These are phyloP conservation scores for Sebastiscus tertius DNA, from an alignment of 2,797 vertebrate species.

Conservation along the genomic window DNA sequence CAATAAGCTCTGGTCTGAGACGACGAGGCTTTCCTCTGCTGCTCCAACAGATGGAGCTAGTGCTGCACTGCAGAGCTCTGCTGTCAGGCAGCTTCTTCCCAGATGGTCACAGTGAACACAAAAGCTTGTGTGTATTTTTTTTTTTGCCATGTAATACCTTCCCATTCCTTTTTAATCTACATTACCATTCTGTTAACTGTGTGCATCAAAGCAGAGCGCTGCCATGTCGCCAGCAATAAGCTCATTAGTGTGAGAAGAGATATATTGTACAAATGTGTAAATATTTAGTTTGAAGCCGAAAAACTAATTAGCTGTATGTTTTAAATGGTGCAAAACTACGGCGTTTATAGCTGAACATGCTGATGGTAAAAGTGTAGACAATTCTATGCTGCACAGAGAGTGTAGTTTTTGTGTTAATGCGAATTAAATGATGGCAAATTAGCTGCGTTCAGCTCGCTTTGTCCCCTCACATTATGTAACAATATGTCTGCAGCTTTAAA, in stretches of 20 bases:
- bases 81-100: constrained; percentile 25
- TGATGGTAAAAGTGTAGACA: neutral
- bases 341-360: neutral
- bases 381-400: neutral
- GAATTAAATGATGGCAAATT: constrained; percentile 20
- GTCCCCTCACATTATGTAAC: neutral
- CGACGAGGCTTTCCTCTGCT: neutral
- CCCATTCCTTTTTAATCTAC: constrained; percentile 49
- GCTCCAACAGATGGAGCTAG: constrained; percentile 73
- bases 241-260: constrained; percentile 40
- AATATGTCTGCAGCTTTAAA: neutral
- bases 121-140: constrained; percentile 29
- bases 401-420: neutral
- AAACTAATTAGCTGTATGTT: constrained; percentile 15
- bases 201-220: constrained; percentile 27
- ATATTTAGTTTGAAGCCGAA: constrained; percentile 29
- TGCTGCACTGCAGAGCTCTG: constrained; percentile 46
- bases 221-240: constrained; percentile 33
- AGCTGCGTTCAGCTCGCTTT: neutral
- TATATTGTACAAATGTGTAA: constrained; percentile 15
- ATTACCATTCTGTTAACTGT: constrained; percentile 31
- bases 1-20: neutral
- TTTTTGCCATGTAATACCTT: constrained; percentile 35
- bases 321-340: constrained; percentile 9
- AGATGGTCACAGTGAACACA: constrained; percentile 46